Evolutionary conservation across 2,113 vertebrate genomes (phyloP).

Genomic region (Chauna torquata): DNA sequence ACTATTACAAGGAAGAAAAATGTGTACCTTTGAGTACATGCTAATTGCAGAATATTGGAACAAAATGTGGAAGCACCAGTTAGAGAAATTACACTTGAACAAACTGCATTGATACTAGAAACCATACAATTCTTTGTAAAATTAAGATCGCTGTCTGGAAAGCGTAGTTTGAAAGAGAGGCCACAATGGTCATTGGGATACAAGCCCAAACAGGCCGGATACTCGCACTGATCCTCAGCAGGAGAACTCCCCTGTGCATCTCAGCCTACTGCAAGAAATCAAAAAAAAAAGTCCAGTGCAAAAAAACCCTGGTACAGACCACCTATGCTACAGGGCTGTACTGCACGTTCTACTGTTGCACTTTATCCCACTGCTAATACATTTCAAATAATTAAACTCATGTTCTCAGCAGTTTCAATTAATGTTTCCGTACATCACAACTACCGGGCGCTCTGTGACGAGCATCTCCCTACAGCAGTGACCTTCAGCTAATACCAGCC

Average conservation of each 20-base stretch:
- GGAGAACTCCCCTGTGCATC: background rate
- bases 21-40: accelerated
- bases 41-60: background rate
- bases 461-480: background rate
- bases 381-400: background rate
- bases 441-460: background rate
- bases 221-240: background rate
- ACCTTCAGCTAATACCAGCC: background rate
- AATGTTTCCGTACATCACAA: background rate
- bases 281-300: background rate
- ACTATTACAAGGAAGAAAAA: background rate
- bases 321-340: background rate
- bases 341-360: background rate
- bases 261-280: accelerated
- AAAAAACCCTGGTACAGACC: background rate
- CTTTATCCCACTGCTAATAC: background rate
- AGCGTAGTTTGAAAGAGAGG: background rate
- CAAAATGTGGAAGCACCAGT: background rate
- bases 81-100: background rate
- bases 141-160: background rate
- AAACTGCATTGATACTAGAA: background rate
- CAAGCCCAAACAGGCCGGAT: background rate
- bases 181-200: background rate
- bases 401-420: background rate
- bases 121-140: background rate